Conservation (phyloP, 2,113 vertebrate genomes). For the Salvelinus namaycush region DNA sequence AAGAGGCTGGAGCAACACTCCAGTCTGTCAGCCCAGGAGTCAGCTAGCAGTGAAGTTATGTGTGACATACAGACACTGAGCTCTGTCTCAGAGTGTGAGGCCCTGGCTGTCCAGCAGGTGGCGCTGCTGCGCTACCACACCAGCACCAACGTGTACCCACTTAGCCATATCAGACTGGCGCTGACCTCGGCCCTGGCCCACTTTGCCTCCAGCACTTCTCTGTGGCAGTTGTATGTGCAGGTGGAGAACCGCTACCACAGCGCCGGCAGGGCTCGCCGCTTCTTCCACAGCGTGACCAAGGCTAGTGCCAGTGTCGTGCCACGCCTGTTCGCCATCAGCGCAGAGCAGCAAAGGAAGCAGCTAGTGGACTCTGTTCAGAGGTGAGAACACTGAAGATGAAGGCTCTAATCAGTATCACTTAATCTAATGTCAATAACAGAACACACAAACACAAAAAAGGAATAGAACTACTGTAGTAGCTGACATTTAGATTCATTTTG, state of each 20-base stretch:
- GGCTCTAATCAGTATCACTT: conserved; percentile 48
- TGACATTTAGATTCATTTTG: neutral
- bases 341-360: conserved; percentile 87
- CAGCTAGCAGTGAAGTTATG: neutral
- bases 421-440: neutral
- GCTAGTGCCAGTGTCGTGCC: conserved; percentile 77
- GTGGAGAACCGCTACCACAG: conserved; percentile 84
- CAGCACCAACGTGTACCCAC: conserved; percentile 76
- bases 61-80: conserved; percentile 65
- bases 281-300: conserved; percentile 81
- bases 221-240: conserved; percentile 87
- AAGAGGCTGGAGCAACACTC: conserved; percentile 62
- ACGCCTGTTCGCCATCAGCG: conserved; percentile 86
- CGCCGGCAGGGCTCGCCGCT: conserved; percentile 83
- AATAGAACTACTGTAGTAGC: neutral
- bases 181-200: conserved; percentile 77
- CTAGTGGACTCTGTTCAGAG: conserved; percentile 83
- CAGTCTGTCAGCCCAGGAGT: conserved; percentile 14
- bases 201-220: conserved; percentile 77
- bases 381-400: conserved; percentile 63
- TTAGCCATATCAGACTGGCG: conserved; percentile 78
- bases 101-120: conserved; percentile 78
- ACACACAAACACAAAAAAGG: neutral
- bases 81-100: conserved; percentile 70
- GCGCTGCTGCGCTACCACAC: conserved; percentile 82